phyloP scores from a whole-genome alignment of 2,113 vertebrate species.

The Platycercus adscitus region DNA sequence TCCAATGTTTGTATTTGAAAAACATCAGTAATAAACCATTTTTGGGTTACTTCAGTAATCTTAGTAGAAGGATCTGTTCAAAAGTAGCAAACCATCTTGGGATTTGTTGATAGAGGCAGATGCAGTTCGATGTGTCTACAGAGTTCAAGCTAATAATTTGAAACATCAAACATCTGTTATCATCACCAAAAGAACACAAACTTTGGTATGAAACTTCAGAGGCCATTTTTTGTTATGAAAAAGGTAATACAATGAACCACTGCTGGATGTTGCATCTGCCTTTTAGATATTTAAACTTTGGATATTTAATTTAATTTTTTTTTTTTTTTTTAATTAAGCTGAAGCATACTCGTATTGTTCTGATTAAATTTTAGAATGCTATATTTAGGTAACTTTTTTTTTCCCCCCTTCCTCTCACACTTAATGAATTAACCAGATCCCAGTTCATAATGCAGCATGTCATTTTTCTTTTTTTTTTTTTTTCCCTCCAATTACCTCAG shows the following conservation, averaged over 20 bases:
- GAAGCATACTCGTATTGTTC: neutral
- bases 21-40: neutral
- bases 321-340: neutral
- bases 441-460: neutral
- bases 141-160: neutral
- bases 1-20: neutral
- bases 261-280: neutral
- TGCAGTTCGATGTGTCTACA: neutral
- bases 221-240: neutral
- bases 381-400: neutral
- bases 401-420: neutral
- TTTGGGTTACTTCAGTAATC: neutral
- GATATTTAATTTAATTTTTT: neutral
- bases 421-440: neutral
- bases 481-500: neutral
- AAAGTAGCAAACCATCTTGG: neutral
- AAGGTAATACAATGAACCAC: neutral
- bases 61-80: neutral
- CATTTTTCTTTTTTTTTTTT: neutral
- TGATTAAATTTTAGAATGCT: neutral
- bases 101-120: conserved; percentile 28
- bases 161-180: conserved; percentile 25
- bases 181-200: conserved; percentile 6
- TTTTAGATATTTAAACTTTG: neutral
- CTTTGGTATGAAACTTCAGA: conserved; percentile 13